Conservation (phyloP, 2,888 invertebrate species). For the Protonemura montana region DNA sequence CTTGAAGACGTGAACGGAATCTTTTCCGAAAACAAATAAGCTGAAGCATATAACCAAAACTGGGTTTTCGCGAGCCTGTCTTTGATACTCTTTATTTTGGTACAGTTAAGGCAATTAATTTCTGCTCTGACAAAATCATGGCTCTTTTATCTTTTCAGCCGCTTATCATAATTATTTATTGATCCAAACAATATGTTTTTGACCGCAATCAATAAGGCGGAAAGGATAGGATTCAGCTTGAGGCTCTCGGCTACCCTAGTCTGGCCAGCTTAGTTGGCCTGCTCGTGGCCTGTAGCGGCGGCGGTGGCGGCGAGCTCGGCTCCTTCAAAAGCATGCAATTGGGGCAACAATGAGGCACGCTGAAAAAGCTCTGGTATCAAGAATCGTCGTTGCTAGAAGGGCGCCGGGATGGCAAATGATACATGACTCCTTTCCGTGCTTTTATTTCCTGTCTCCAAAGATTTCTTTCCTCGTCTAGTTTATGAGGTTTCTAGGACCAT, state of each 20-base stretch:
- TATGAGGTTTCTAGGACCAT: constrained; percentile 16
- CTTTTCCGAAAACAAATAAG: neutral
- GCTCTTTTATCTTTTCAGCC: neutral
- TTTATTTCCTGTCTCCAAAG: constrained; percentile 35
- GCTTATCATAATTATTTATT: neutral
- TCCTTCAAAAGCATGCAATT: neutral
- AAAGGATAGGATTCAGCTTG: neutral
- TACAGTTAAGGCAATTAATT: neutral
- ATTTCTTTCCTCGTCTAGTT: constrained; percentile 38
- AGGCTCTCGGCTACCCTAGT: too few relatives aligned
- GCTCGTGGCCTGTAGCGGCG: neutral
- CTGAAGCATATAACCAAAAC: neutral
- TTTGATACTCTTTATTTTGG: neutral
- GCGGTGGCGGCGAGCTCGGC: neutral
- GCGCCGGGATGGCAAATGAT: constrained; percentile 38
- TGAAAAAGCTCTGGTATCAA: neutral
- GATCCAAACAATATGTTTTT: neutral
- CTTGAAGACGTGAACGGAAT: neutral
- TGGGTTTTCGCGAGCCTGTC: too few relatives aligned
- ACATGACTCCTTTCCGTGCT: constrained; percentile 39
- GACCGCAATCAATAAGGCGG: neutral
- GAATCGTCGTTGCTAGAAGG: neutral
- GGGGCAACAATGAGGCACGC: constrained; percentile 15
- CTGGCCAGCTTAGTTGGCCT: too few relatives aligned
- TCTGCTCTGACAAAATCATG: neutral